Evolutionary conservation across 1,140 invertebrate species (phyloP).

Genomic region (Macrobrachium nipponense): DNA sequence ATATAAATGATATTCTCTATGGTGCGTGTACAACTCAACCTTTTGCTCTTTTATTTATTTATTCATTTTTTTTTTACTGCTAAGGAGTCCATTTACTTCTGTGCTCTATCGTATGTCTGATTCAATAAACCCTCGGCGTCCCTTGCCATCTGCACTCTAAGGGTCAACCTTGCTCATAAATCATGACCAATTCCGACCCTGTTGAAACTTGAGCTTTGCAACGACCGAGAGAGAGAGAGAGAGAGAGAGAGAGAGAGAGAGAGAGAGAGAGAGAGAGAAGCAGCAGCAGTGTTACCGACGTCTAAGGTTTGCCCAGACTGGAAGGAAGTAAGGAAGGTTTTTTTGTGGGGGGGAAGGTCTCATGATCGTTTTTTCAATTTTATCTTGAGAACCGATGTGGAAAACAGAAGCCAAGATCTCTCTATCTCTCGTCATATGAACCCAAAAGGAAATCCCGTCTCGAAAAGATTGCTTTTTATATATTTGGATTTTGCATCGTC

Average conservation of each 20-base stretch:
- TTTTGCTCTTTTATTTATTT: no score
- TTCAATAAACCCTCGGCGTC: not conserved
- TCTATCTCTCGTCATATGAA: no score
- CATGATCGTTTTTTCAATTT: no score
- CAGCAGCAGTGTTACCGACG: slow-evolving; percentile 5
- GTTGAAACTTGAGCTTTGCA: slow-evolving; percentile 17
- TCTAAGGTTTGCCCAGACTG: not conserved
- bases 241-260: not conserved
- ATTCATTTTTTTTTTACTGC: not conserved
- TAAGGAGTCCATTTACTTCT: not conserved
- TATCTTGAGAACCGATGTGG: no score
- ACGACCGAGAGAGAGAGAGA: not conserved
- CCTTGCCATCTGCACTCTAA: slow-evolving; percentile 1
- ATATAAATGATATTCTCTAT: no score
- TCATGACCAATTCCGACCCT: slow-evolving; percentile 10
- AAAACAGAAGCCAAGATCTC: no score
- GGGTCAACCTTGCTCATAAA: slow-evolving; percentile 8
- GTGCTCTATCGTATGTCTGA: slow-evolving; percentile 8
- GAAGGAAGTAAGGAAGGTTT: no score
- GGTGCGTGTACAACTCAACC: not conserved
- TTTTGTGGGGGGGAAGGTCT: no score
- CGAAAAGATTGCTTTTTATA: no score
- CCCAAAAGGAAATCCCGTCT: no score
- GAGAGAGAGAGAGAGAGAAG: no score
- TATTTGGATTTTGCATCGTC: no score